Evolutionary conservation across 2,113 vertebrate genomes (phyloP).

Genomic region (Varanus salvator): DNA sequence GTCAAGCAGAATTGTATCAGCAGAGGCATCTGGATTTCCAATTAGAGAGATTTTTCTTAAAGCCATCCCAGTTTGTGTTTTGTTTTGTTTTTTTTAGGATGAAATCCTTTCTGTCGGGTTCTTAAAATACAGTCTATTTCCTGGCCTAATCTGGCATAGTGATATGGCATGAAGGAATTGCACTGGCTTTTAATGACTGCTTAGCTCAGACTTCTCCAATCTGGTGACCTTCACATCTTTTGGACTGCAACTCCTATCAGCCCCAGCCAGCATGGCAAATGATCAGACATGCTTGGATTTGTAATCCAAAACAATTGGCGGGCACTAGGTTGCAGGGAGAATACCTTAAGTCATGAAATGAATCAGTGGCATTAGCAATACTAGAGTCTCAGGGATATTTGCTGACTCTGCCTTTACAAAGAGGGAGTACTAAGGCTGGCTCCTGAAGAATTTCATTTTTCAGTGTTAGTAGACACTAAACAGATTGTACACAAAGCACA

Average conservation of each 20-base stretch:
- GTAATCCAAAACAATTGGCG: too few relatives aligned
- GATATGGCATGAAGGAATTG: background rate
- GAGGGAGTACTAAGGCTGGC: background rate
- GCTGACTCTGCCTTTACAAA: background rate
- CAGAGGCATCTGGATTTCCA: constrained; percentile 45
- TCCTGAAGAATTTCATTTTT: background rate
- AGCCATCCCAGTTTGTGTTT: background rate
- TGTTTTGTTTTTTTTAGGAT: background rate
- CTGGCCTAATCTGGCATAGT: constrained; percentile 22
- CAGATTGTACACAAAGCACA: background rate
- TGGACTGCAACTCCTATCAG: too few relatives aligned
- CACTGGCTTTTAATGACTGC: background rate
- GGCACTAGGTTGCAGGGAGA: too few relatives aligned
- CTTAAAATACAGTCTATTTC: constrained; percentile 44
- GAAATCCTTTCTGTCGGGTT: constrained; percentile 33
- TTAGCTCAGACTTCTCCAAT: background rate
- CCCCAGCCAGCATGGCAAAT: too few relatives aligned
- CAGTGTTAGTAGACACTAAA: background rate
- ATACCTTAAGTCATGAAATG: background rate
- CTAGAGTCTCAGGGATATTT: background rate
- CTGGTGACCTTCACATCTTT: too few relatives aligned
- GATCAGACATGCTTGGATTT: too few relatives aligned
- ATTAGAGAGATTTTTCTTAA: constrained; percentile 16
- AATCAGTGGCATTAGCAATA: background rate
- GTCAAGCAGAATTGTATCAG: accelerated